Base-by-base conservation (phyloP, 2,888 invertebrate genomes). In the Carcina quercana region DNA sequence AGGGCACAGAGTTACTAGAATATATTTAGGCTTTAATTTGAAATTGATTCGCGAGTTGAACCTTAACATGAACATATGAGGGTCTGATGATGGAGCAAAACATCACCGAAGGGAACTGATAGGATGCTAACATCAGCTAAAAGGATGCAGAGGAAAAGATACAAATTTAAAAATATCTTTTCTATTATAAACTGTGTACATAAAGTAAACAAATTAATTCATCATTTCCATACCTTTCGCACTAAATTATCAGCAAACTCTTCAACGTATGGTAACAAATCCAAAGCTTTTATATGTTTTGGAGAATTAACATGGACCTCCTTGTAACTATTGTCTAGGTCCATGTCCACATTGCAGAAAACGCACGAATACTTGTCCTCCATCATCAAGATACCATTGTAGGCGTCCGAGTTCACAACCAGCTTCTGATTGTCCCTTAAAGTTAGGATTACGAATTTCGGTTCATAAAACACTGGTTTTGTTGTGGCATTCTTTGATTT, bases 221-320 rank as follows among this genome's bases (percentile, higher is more conserved):
- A n/a, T n/a, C n/a, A n/a, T n/a, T n/a, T n/a, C n/a, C 34, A 2
- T 47, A 76, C 76, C 65, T 65, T 56, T 45, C 75, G 50, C 11
- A 74, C 51, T 5, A 78, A 51, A 50, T 74, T 64, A 25, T 63
- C 57, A 3, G 51, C 45, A 30, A 47, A 66, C 6, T 63, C 63
- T 3, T 68, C 65, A 7, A 53, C 25, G 36, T 67, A 70, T 0
- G 73, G 71, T 40, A 57, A 53, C 2, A 19, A 38, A 13, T 54
- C 53, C 11, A 72, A 35, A 1, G 41, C 36, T 11, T 47, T 53
- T 10, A 38, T 48, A 37, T 78, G 76, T 6, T 44, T 48, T 2
- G 37, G 13, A 0, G 58, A 52, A 15, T 25, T 43, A n/a, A 57
- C 64, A 17, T 78, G 75, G 0, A 35, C 25, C 3, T 68, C 66